Conservation (phyloP, 2,113 vertebrate species). For the Elanus axillaris region DNA sequence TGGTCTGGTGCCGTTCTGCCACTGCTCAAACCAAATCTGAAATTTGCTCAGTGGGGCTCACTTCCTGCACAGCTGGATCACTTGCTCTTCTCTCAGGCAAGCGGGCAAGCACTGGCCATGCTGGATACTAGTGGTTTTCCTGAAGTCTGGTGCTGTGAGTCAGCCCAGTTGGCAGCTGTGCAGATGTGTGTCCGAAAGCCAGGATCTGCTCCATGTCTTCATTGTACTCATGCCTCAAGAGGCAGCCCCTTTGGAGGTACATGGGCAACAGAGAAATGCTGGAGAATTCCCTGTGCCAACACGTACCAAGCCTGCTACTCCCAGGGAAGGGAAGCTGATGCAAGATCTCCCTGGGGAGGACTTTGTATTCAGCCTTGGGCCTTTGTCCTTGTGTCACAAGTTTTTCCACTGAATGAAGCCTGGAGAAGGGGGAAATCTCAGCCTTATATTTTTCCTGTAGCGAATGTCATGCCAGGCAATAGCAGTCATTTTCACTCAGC, state of each 20-base stretch:
- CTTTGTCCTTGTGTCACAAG: slow-evolving; percentile 56
- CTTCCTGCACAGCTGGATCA: neutral
- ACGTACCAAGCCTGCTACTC: neutral
- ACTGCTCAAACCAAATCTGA: rapidly evolving
- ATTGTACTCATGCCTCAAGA: neutral
- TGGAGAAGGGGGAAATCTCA: neutral
- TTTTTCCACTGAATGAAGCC: slow-evolving; percentile 49
- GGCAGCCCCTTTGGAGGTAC: neutral
- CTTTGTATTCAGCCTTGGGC: slow-evolving; percentile 41
- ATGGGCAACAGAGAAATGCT: rapidly evolving
- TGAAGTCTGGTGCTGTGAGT: neutral
- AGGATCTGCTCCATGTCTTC: neutral
- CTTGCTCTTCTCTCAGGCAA: neutral
- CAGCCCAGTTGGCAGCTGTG: neutral
- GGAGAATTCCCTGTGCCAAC: neutral
- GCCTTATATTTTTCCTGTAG: neutral
- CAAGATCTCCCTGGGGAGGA: slow-evolving; percentile 13
- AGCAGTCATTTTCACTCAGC: neutral
- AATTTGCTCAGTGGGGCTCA: neutral
- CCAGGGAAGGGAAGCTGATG: neutral
- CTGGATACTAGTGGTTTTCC: neutral
- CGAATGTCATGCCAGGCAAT: neutral
- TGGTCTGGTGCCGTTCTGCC: rapidly evolving
- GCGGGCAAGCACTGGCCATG: neutral
- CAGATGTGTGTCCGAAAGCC: neutral